phyloP scores from a whole-genome alignment of 2,797 vertebrate species.

The Synanceia verrucosa region DNA sequence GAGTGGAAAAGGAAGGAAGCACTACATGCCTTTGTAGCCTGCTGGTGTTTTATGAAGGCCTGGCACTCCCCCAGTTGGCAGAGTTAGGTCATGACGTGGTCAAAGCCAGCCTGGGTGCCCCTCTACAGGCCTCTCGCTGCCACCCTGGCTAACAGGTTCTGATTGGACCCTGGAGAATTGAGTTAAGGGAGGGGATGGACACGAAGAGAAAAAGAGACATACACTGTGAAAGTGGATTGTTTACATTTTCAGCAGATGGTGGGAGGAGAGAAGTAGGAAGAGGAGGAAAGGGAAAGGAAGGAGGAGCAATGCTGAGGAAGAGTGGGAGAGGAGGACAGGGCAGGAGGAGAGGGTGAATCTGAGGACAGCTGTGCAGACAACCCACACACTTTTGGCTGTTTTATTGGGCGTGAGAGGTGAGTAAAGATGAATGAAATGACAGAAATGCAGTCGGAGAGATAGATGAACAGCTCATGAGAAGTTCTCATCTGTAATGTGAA shows the following conservation, averaged over 20 bases:
- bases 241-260: slow-evolving; percentile 72
- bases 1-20: slow-evolving; percentile 53
- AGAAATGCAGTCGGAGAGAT: slow-evolving; percentile 13
- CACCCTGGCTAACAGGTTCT: slow-evolving; percentile 37
- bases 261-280: slow-evolving; percentile 59
- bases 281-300: slow-evolving; percentile 50
- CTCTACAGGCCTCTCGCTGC: slow-evolving; percentile 66
- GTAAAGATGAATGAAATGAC: slow-evolving; percentile 54
- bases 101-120: slow-evolving; percentile 59
- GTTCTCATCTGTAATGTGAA: slow-evolving; percentile 57
- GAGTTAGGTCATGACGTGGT: slow-evolving; percentile 50
- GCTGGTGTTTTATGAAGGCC: slow-evolving; percentile 69
- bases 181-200: slow-evolving; percentile 26
- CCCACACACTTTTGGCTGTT: slow-evolving; percentile 46
- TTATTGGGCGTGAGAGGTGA: slow-evolving; percentile 55
- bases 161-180: slow-evolving; percentile 48
- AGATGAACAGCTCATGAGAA: slow-evolving; percentile 22
- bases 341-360: slow-evolving; percentile 67
- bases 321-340: slow-evolving; percentile 57
- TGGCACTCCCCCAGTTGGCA: slow-evolving; percentile 72
- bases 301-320: slow-evolving; percentile 64
- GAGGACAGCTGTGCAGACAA: slow-evolving; percentile 63
- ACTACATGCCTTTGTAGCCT: slow-evolving; percentile 58
- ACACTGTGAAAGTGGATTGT: slow-evolving; percentile 63
- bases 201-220: slow-evolving; percentile 52